These are phyloP conservation scores for Euplexia lucipara DNA, from an alignment of 2,888 invertebrate genomes.

Conservation along the genomic window DNA sequence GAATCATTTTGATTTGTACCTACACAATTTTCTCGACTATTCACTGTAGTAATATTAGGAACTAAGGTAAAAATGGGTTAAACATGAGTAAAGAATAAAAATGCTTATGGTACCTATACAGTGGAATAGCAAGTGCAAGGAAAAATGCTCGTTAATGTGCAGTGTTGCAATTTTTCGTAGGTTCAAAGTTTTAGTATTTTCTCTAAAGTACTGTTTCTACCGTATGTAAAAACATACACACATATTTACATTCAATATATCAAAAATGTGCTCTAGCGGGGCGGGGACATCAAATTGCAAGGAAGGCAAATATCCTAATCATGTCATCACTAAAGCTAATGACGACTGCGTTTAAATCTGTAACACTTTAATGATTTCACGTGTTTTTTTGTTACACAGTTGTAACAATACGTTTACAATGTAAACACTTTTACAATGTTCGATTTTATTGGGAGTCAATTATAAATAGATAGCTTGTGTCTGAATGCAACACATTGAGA, in stretches of 20 bases:
- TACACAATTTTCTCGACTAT: neutral
- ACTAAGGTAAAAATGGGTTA: neutral
- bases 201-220: no score
- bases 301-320: no score
- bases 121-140: no score
- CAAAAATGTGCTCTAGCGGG: no score
- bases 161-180: no score
- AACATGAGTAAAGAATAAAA: neutral
- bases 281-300: no score
- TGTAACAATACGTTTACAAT: constrained; percentile 7
- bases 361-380: constrained; percentile 10
- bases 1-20: constrained; percentile 1
- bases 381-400: constrained; percentile 18
- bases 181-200: no score
- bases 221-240: no score
- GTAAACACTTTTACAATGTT: neutral
- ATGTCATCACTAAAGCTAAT: constrained; percentile 86
- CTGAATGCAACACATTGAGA: neutral
- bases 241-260: no score
- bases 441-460: constrained; percentile 21
- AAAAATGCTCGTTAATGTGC: no score
- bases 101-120: no score
- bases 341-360: neutral
- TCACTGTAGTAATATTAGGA: neutral
- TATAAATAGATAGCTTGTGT: constrained; percentile 12